Evolutionary conservation across 92 coral and sea anemone species (phyloP).

Genomic region (Montipora capitata): DNA sequence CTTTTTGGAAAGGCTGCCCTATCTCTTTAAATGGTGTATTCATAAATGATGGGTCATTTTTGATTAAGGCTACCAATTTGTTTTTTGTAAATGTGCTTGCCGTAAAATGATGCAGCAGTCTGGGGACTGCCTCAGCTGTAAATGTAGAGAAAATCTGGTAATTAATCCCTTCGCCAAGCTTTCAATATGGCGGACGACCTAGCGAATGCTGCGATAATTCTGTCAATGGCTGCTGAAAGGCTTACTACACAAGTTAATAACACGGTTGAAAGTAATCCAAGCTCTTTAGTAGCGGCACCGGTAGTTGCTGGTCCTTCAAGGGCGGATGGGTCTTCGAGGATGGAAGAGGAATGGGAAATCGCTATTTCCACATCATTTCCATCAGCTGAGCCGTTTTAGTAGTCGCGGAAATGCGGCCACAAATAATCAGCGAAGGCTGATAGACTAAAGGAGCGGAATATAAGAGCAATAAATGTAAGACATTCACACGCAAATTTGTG

Average conservation of each 20-base stretch:
- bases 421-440: conserved; percentile 11
- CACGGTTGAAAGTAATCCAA: no score
- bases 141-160: no score
- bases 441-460: background rate
- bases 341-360: conserved; percentile 18
- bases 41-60: no score
- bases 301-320: background rate
- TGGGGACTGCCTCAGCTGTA: no score
- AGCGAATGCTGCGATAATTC: conserved; percentile 16
- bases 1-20: no score
- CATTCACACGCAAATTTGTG: conserved; percentile 50
- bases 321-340: background rate
- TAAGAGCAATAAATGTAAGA: conserved; percentile 25
- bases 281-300: background rate
- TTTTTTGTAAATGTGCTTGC: no score
- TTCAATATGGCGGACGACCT: conserved; percentile 9
- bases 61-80: no score
- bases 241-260: background rate
- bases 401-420: background rate
- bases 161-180: no score
- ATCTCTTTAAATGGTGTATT: no score
- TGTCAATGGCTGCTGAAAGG: conserved; percentile 21
- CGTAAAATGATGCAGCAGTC: no score
- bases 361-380: conserved; percentile 49
- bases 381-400: background rate